Conservation (phyloP, 2,113 vertebrate genomes). For the Plestiodon gilberti region DNA sequence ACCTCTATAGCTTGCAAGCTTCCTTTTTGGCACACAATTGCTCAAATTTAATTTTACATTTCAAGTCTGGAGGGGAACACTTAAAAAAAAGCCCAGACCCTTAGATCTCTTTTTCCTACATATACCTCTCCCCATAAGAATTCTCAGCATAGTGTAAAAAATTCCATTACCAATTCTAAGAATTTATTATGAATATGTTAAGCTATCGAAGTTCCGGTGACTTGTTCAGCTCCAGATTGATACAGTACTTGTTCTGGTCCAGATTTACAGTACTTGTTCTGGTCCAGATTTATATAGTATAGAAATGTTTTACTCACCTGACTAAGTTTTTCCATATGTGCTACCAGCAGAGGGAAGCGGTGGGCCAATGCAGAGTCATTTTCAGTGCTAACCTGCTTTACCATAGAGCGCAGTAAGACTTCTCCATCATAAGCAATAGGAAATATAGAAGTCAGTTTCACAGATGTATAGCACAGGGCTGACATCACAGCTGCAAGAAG, state of each 20-base stretch:
- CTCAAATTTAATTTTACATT: not conserved
- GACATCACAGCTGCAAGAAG: constrained; percentile 98
- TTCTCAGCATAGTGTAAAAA: too few relatives aligned
- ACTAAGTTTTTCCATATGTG: constrained; percentile 98
- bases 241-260: too few relatives aligned
- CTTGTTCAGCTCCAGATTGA: not conserved
- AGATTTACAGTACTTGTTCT: too few relatives aligned
- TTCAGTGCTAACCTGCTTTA: constrained; percentile 98
- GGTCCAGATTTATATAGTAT: too few relatives aligned
- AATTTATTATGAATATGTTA: not conserved
- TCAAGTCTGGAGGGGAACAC: not conserved
- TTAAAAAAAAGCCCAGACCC: not conserved
- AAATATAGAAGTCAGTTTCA: constrained; percentile 95
- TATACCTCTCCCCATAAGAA: not conserved
- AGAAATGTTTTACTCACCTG: constrained; percentile 76
- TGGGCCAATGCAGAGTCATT: constrained; percentile 95
- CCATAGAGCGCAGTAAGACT: constrained; percentile 89
- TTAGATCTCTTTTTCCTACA: not conserved
- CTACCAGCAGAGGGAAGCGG: constrained; percentile 94
- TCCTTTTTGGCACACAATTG: not conserved
- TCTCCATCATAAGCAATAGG: constrained; percentile 98
- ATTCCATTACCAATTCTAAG: not conserved
- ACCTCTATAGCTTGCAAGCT: not conserved
- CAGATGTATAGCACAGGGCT: constrained; percentile 94
- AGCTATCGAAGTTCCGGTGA: not conserved